Conservation (phyloP, 2,113 vertebrate genomes). For the Peromyscus polionotus region DNA sequence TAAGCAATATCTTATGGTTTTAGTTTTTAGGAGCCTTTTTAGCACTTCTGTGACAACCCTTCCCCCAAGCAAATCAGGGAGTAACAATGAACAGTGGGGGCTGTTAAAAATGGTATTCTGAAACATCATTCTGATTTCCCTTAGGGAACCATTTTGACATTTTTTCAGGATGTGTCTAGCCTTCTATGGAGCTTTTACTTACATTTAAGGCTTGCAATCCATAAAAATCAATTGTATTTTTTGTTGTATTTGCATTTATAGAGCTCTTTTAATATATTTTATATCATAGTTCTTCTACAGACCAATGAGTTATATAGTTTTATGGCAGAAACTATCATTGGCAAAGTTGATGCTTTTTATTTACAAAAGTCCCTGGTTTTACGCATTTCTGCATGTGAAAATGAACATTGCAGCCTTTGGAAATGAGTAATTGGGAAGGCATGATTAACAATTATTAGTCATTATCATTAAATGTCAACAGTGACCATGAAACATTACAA, state of each 20-base stretch:
- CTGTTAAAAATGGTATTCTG: slow-evolving; percentile 64
- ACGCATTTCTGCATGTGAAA: slow-evolving; percentile 36
- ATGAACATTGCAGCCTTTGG: slow-evolving; percentile 23
- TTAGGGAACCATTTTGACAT: slow-evolving; percentile 71
- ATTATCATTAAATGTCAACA: slow-evolving; percentile 11
- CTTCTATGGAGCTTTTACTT: slow-evolving; percentile 64
- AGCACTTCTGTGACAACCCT: slow-evolving; percentile 39
- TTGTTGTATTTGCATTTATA: slow-evolving; percentile 79
- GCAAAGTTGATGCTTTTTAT: slow-evolving; percentile 55
- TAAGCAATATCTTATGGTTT: slow-evolving; percentile 40
- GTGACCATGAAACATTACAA: slow-evolving; percentile 15
- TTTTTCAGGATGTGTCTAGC: slow-evolving; percentile 61
- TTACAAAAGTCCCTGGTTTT: neutral
- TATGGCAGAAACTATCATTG: neutral
- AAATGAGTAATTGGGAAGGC: slow-evolving; percentile 14
- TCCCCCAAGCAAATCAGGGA: slow-evolving; percentile 46
- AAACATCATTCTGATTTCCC: slow-evolving; percentile 61
- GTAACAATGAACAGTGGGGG: slow-evolving; percentile 48
- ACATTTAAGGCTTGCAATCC: slow-evolving; percentile 74
- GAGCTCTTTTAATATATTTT: slow-evolving; percentile 61
- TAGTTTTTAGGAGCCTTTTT: slow-evolving; percentile 51
- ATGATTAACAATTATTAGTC: slow-evolving; percentile 34
- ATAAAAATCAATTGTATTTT: slow-evolving; percentile 65
- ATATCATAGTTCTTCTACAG: slow-evolving; percentile 69
- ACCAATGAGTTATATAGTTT: slow-evolving; percentile 51